Evolutionary conservation across 2,888 invertebrate species (phyloP).

Genomic region (Epirrita christyi): DNA sequence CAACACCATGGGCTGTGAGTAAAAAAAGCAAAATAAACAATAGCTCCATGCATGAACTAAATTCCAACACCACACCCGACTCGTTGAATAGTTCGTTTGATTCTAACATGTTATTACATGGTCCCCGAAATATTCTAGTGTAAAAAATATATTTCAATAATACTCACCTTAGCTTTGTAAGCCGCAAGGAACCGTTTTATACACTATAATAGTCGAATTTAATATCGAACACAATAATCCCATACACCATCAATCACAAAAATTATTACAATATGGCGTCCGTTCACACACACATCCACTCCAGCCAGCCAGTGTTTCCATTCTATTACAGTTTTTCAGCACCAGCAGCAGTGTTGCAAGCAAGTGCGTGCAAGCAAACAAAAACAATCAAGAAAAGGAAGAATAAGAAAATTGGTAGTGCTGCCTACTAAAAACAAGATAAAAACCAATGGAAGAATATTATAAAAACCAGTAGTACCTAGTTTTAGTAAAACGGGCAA

Average conservation of each 20-base stretch:
- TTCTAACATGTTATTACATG: background rate
- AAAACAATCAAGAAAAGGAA: too few relatives aligned
- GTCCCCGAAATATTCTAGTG: background rate
- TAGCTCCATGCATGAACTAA: constrained; percentile 64
- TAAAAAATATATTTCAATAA: background rate
- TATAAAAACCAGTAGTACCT: too few relatives aligned
- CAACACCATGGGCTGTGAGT: constrained; percentile 1
- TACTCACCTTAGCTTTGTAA: constrained; percentile 60
- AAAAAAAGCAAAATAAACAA: constrained; percentile 73
- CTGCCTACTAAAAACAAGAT: too few relatives aligned
- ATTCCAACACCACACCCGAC: constrained; percentile 78
- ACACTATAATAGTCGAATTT: constrained; percentile 52
- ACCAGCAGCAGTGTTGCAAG: too few relatives aligned
- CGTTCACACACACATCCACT: too few relatives aligned
- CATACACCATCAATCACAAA: constrained; percentile 63
- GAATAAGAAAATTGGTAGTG: too few relatives aligned
- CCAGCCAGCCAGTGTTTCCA: constrained; percentile 9
- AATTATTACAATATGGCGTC: constrained; percentile 54
- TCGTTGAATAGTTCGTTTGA: constrained; percentile 43
- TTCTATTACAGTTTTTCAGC: too few relatives aligned
- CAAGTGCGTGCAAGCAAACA: too few relatives aligned
- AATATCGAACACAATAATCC: constrained; percentile 54
- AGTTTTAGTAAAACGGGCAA: too few relatives aligned
- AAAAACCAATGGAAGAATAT: too few relatives aligned
- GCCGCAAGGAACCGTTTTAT: constrained; percentile 49